Percentiles rank a stretch among this genome's conserved stretches.
These are phyloP conservation scores for Nomada hirtipes DNA, from an alignment of 2,888 invertebrate genomes.

Conservation along the genomic window DNA sequence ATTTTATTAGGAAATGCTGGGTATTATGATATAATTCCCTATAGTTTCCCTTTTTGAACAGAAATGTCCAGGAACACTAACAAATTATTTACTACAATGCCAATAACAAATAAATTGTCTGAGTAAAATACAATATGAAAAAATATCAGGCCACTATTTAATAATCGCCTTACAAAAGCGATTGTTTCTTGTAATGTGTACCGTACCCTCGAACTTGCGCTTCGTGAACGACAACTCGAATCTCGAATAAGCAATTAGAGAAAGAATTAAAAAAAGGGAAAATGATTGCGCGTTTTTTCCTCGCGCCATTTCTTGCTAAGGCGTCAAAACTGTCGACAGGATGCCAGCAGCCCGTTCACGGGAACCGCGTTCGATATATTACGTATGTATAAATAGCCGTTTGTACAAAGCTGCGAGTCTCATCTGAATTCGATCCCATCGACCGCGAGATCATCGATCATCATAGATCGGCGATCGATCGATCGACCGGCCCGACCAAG, in stretches of 20 bases:
- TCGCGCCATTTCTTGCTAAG: slow-evolving; percentile 17
- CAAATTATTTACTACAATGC: no score
- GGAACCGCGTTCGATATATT: slow-evolving; percentile 64
- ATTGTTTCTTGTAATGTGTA: no score
- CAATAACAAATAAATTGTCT: no score
- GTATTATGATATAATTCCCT: no score
- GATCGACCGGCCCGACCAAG: slow-evolving; percentile 67
- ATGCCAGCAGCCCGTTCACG: slow-evolving; percentile 40
- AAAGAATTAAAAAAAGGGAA: background rate
- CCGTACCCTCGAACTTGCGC: no score
- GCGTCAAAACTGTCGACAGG: slow-evolving; percentile 15
- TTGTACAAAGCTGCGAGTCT: slow-evolving; percentile 69
- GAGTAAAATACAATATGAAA: no score
- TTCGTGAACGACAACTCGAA: background rate
- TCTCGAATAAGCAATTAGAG: background rate
- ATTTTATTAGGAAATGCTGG: no score
- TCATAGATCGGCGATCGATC: slow-evolving; percentile 66
- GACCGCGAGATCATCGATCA: slow-evolving; percentile 61
- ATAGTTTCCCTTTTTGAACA: no score
- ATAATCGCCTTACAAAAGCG: no score
- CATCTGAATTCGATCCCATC: slow-evolving; percentile 68
- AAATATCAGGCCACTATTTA: no score
- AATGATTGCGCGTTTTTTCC: background rate
- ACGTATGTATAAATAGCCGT: slow-evolving; percentile 64
- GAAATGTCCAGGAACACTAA: no score